Conservation (phyloP, 2,113 vertebrate genomes). For the Sakesphorus luctuosus region DNA sequence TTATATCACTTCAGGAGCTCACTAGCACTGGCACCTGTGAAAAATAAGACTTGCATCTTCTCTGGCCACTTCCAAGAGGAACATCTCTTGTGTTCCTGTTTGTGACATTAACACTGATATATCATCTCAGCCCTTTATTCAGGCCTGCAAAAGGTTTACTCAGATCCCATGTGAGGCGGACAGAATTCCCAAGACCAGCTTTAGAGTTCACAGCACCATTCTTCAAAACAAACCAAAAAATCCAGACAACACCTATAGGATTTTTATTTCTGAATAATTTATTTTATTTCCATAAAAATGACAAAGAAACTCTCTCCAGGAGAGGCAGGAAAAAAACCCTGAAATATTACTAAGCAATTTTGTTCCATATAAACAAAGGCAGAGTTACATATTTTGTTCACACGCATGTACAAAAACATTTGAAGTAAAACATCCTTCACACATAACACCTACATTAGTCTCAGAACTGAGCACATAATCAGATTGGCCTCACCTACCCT, state of each 20-base stretch:
- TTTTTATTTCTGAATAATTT: background rate
- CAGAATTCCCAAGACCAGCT: fast-evolving
- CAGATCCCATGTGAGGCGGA: background rate
- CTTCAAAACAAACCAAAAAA: background rate
- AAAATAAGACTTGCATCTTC: background rate
- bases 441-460: background rate
- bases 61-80: background rate
- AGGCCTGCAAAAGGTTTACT: background rate
- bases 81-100: background rate
- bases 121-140: background rate
- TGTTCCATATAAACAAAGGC: background rate
- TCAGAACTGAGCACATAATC: conserved; percentile 24
- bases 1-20: background rate
- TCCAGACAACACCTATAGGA: background rate
- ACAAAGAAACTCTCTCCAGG: conserved; percentile 30
- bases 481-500: conserved; percentile 11
- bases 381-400: background rate
- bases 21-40: background rate
- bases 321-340: background rate
- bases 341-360: background rate
- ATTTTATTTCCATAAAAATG: conserved; percentile 19
- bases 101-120: background rate
- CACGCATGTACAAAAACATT: conserved; percentile 11
- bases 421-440: conserved; percentile 8
- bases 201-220: background rate